phyloP scores from a whole-genome alignment of 2,888 invertebrate genomes.

The Eulithis testata region DNA sequence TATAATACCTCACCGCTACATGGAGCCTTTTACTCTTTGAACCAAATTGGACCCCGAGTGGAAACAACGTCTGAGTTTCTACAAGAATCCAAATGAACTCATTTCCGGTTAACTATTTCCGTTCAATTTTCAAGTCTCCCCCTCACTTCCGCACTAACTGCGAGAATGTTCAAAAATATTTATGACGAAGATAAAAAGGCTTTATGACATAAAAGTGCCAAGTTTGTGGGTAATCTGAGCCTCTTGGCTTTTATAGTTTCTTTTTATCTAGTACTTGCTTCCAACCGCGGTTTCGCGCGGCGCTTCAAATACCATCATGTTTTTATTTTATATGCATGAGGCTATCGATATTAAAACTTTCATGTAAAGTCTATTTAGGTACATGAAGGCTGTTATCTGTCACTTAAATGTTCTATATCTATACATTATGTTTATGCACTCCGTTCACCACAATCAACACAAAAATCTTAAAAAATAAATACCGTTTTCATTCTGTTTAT shows the following conservation, averaged over 20 bases:
- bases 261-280: constrained; percentile 9
- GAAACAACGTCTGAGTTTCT: constrained; percentile 37
- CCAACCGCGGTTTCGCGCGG: background rate
- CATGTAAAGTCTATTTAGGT: no score
- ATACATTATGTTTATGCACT: no score
- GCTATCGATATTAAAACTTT: no score
- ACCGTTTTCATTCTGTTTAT: no score
- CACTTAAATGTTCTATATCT: no score
- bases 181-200: constrained; percentile 27
- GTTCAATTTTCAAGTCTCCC: constrained; percentile 54
- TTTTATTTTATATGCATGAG: no score
- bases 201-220: constrained; percentile 24
- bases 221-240: constrained; percentile 14
- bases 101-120: constrained; percentile 60
- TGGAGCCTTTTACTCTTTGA: background rate
- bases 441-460: no score
- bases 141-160: constrained; percentile 47
- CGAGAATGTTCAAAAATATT: constrained; percentile 35
- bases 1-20: no score
- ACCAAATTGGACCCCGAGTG: constrained; percentile 20
- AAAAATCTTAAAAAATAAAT: no score
- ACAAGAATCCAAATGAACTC: constrained; percentile 52
- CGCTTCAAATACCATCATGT: background rate
- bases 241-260: constrained; percentile 19
- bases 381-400: no score